Evolutionary conservation across 2,113 vertebrate species (phyloP).

Genomic region (Anoura caudifer): DNA sequence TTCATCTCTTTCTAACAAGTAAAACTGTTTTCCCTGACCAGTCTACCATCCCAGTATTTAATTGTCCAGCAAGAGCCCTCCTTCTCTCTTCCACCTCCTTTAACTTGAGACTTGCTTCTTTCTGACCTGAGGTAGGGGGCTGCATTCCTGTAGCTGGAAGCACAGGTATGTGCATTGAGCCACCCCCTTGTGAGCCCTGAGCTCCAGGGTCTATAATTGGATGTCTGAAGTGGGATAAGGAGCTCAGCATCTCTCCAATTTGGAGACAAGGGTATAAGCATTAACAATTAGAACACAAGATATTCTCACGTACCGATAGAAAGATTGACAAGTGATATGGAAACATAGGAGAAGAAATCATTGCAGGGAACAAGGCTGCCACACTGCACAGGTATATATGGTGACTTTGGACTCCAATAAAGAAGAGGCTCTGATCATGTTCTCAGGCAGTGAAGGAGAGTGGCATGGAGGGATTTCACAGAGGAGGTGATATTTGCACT

Average conservation of each 20-base stretch:
- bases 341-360: no score
- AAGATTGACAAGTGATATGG: background rate
- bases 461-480: fast-evolving
- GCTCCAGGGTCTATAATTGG: background rate
- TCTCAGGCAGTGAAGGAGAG: background rate
- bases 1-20: background rate
- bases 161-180: background rate
- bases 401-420: no score
- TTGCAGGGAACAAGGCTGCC: no score
- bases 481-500: background rate
- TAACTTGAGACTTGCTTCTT: background rate
- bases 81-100: background rate
- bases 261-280: fast-evolving
- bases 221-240: background rate
- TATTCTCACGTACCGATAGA: background rate
- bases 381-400: fast-evolving
- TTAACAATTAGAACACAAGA: background rate
- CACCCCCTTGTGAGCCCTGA: background rate
- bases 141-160: background rate
- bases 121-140: background rate
- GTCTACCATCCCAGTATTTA: background rate
- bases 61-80: background rate
- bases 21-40: background rate
- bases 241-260: background rate
- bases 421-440: background rate